A percentile compares a stretch with the other conserved stretches of the same genome.
Evolutionary conservation across 2,888 invertebrate species (phyloP).

Genomic region (Leptinotarsa haldemani): DNA sequence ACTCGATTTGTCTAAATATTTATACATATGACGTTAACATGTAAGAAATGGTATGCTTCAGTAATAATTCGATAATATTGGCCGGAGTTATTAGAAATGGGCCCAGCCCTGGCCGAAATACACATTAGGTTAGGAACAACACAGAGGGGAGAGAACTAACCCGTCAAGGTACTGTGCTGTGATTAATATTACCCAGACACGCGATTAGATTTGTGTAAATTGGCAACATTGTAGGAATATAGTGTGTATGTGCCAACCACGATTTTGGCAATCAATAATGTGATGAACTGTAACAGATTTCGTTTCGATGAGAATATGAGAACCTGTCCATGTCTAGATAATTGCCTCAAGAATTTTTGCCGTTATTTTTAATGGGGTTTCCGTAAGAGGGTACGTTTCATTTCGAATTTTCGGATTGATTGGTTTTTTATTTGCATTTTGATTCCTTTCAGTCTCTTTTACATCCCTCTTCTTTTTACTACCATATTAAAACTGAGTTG

Average conservation of each 20-base stretch:
- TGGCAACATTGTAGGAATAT: conserved; percentile 60
- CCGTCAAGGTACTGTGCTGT: conserved; percentile 64
- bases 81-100: conserved; percentile 6
- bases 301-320: conserved; percentile 42
- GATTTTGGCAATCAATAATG: conserved; percentile 62
- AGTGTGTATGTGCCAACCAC: conserved; percentile 50
- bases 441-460: conserved; percentile 18
- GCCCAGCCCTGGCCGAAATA: conserved; percentile 18
- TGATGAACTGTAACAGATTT: conserved; percentile 51
- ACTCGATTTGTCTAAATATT: not conserved
- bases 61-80: not conserved
- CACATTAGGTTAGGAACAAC: conserved; percentile 33
- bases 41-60: not conserved
- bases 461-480: conserved; percentile 14
- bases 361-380: conserved; percentile 11
- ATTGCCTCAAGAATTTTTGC: conserved; percentile 8
- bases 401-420: conserved; percentile 11
- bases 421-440: conserved; percentile 21
- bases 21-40: not conserved
- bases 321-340: conserved; percentile 35
- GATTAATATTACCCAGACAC: conserved; percentile 70
- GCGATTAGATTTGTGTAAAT: conserved; percentile 68
- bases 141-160: conserved; percentile 49
- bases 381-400: conserved; percentile 17
- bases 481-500: conserved; percentile 11